Evolutionary conservation across 2,113 vertebrate genomes (phyloP), one percentile per base, ranked within the genome.

Genomic region (Pachyramphus minor): DNA sequence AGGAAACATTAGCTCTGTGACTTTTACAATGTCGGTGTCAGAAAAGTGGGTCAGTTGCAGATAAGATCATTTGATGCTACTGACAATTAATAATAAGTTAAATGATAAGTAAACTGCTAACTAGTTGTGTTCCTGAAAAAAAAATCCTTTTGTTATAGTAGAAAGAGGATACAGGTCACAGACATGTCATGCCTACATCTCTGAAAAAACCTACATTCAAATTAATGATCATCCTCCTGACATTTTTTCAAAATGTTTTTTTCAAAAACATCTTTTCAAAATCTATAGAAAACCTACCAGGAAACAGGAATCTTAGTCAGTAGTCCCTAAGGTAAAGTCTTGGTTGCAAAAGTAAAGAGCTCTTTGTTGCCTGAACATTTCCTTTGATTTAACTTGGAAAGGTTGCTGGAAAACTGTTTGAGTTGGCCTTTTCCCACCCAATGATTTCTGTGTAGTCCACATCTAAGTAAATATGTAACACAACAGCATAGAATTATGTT

Each of bases 341-440:
- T 86, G 47, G 68, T 87, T 95, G 68, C 72, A 93, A 44, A 83
- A 83, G 78, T 95, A 96, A 95, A 95, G 90, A 87, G 55, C 35
- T 93, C 94, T 93, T 96, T 95, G 89, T 95, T 49, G 3, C 81
- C 42, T 12, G 10, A 88, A 86, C 28, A 77, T 23, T 89, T 94
- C 41, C 52, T 89, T 90, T 80, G 56, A 94, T 95, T 93, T 92
- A 78, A 78, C 86, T 96, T 96, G 89, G 91, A 95, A 95, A 50
- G 2, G 7, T 63, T 88, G 16, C 59, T 89, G 86, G 59, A 93
- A 96, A 95, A 92, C 59, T 64, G 62, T 93, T 94, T 87, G 50
- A 88, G 64, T 90, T 93, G 88, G 75, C 79, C 20, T 66, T 84
- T 84, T 84, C 52, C 72, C 9, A 5, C 71, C 33, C 19, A 81